Conservation (phyloP, 2,797 vertebrate genomes). For the Sebastes steindachneri region DNA sequence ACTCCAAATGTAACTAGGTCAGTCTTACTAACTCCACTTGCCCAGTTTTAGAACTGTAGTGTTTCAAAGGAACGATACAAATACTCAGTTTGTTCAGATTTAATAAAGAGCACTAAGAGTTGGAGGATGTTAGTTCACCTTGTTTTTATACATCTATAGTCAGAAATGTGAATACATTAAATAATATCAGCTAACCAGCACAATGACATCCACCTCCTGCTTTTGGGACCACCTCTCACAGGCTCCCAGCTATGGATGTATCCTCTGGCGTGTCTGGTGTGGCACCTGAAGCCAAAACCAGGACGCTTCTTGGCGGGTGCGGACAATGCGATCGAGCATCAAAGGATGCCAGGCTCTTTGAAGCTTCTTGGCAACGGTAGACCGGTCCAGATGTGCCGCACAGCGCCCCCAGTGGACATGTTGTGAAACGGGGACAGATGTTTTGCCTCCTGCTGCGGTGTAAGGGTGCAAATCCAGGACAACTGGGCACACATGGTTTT, state of each 20-base stretch:
- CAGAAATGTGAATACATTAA: background rate
- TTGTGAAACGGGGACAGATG: conserved; percentile 27
- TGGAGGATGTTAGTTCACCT: background rate
- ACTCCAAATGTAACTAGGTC: conserved; percentile 14
- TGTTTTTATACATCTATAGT: background rate
- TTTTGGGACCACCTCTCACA: conserved; percentile 21
- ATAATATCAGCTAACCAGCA: conserved; percentile 11
- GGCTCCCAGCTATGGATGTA: conserved; percentile 47
- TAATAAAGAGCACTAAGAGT: background rate
- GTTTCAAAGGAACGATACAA: background rate
- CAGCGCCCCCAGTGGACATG: conserved; percentile 43
- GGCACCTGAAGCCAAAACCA: conserved; percentile 51
- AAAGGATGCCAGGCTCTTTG: conserved; percentile 72
- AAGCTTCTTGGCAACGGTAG: conserved; percentile 67
- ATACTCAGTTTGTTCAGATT: background rate
- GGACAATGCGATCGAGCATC: conserved; percentile 55
- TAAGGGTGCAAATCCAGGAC: background rate
- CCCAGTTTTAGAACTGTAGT: background rate
- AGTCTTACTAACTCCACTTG: background rate
- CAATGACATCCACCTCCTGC: background rate
- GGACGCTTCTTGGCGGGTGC: conserved; percentile 54
- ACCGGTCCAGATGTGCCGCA: conserved; percentile 48
- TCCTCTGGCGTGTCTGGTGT: conserved; percentile 39
- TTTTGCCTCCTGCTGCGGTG: conserved; percentile 1
- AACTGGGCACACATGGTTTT: background rate